Evolutionary conservation across 2,888 invertebrate genomes (phyloP).

Genomic region (Acleris emargana): DNA sequence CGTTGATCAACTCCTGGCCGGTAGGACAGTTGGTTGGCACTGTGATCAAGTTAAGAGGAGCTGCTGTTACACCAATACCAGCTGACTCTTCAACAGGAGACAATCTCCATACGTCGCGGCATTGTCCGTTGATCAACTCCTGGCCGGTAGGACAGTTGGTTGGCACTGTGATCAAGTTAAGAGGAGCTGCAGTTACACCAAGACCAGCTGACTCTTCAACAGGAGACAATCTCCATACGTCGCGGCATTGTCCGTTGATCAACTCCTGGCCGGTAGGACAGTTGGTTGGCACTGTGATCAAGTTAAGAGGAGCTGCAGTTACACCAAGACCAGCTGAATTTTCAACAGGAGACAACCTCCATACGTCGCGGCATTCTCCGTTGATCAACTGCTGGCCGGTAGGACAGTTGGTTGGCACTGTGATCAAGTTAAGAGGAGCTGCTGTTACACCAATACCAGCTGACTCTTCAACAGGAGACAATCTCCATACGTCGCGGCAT

Average conservation of each 20-base stretch:
- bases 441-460: background rate
- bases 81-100: background rate
- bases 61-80: background rate
- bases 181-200: background rate
- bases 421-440: constrained; percentile 26
- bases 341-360: constrained; percentile 29
- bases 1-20: constrained; percentile 39
- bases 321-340: background rate
- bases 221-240: no score
- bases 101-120: constrained; percentile 30
- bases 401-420: constrained; percentile 39
- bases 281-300: constrained; percentile 42
- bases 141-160: constrained; percentile 39
- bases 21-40: constrained; percentile 39
- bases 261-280: constrained; percentile 39
- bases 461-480: background rate
- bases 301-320: constrained; percentile 2
- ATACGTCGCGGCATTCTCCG: constrained; percentile 40
- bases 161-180: constrained; percentile 35
- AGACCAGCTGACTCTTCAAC: no score
- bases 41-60: constrained; percentile 27
- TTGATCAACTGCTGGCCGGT: constrained; percentile 38
- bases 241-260: constrained; percentile 43
- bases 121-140: constrained; percentile 42
- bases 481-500: constrained; percentile 34